Conservation (phyloP, 2,113 vertebrate species). For the Hydropotes inermis region DNA sequence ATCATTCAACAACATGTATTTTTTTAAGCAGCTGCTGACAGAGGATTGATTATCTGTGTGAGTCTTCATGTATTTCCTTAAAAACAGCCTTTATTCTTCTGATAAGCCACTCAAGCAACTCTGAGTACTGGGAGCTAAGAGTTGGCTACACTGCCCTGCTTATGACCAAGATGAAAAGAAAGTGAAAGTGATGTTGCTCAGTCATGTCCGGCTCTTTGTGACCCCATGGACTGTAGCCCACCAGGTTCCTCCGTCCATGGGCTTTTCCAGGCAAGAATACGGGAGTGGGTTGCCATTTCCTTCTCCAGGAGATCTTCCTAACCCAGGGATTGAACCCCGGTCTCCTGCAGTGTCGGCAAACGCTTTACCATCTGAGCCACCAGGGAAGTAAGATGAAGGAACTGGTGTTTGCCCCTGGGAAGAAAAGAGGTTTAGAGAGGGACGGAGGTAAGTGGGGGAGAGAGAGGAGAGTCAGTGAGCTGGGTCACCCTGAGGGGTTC, state of each 20-base stretch:
- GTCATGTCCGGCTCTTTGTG: rapidly evolving
- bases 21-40: background rate
- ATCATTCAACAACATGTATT: background rate
- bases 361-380: too few species aligned
- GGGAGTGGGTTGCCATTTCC: background rate
- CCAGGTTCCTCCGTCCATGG: background rate
- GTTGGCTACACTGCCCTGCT: background rate
- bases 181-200: background rate
- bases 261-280: background rate
- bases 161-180: background rate
- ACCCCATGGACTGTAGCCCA: background rate
- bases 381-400: too few species aligned
- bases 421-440: background rate
- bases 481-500: too few species aligned
- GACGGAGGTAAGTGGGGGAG: too few species aligned
- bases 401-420: background rate
- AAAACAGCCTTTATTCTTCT: background rate
- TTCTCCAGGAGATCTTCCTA: background rate
- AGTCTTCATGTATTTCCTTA: background rate
- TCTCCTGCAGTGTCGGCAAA: background rate
- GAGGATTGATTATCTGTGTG: background rate
- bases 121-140: background rate
- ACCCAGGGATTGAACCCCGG: background rate
- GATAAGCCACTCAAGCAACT: background rate
- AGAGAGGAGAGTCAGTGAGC: background rate